Percentiles rank a stretch among this genome's conserved stretches.
Conservation (phyloP, 2,888 invertebrate genomes). For the Dolomedes plantarius region DNA sequence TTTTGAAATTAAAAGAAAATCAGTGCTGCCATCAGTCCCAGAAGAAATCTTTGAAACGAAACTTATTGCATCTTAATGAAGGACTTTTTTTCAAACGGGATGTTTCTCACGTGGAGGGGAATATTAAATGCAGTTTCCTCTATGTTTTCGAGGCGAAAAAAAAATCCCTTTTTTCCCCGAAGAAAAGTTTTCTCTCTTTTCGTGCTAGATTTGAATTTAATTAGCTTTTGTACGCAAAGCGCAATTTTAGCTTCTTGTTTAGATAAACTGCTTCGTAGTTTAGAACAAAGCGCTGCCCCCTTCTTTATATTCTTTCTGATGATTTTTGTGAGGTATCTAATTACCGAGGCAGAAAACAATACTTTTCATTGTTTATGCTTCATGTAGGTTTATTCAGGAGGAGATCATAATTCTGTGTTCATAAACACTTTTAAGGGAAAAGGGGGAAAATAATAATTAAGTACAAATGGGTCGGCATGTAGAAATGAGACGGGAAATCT, state of each 20-base stretch:
- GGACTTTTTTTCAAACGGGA: neutral
- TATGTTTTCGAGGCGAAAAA: neutral
- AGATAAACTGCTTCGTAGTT: neutral
- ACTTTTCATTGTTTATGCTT: neutral
- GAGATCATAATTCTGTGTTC: no score
- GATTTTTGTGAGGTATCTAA: neutral
- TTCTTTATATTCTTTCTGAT: neutral
- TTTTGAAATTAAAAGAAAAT: neutral
- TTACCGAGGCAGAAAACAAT: neutral
- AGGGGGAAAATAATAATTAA: no score
- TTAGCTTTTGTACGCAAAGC: neutral
- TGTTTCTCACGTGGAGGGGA: neutral
- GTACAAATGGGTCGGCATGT: no score
- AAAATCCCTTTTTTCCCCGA: neutral
- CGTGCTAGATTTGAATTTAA: slow-evolving; percentile 8
- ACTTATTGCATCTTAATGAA: slow-evolving; percentile 5
- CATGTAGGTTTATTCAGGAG: no score
- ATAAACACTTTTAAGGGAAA: no score
- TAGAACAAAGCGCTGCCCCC: neutral
- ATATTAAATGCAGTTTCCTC: neutral
- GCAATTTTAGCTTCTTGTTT: neutral
- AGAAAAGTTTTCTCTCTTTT: neutral
- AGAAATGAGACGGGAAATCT: no score
- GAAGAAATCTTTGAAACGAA: neutral
- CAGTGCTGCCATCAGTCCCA: neutral